These are phyloP conservation scores for Salvelinus sp. DNA, from an alignment of 2,113 vertebrate genomes.

Conservation along the genomic window DNA sequence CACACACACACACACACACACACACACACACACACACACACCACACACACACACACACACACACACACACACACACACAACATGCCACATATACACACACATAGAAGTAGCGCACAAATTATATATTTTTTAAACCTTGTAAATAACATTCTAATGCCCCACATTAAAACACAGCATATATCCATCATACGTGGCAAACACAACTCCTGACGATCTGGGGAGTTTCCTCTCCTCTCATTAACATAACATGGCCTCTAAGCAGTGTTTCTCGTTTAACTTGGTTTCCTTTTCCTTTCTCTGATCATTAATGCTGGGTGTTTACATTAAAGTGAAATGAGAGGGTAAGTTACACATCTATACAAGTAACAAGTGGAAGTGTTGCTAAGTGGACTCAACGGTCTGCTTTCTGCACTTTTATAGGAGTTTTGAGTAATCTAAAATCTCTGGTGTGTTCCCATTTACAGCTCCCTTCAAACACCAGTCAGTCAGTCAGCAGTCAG, in stretches of 20 bases:
- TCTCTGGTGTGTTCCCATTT: slow-evolving; percentile 68
- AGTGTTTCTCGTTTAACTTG: slow-evolving; percentile 55
- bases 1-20: no score
- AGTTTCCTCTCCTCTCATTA: slow-evolving; percentile 55
- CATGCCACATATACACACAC: no score
- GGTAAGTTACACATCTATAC: slow-evolving; percentile 51
- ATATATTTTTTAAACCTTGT: no score
- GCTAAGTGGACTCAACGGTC: slow-evolving; percentile 37
- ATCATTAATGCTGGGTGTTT: slow-evolving; percentile 69
- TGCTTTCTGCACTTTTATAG: slow-evolving; percentile 39
- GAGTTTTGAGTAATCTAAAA: slow-evolving; percentile 44
- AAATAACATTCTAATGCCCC: no score
- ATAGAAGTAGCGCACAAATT: no score
- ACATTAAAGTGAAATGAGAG: slow-evolving; percentile 68
- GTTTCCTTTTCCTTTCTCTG: slow-evolving; percentile 65
- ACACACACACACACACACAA: no score
- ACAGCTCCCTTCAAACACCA: slow-evolving; percentile 71
- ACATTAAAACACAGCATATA: background rate
- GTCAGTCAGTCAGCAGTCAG: no score
- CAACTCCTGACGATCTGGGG: slow-evolving; percentile 34
- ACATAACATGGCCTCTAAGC: slow-evolving; percentile 44
- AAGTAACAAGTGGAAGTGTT: slow-evolving; percentile 18
- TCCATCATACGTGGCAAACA: slow-evolving; percentile 44
- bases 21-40: no score
- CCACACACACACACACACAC: no score